Conservation (phyloP, 2,113 vertebrate genomes). For the Bothrops jararaca region DNA sequence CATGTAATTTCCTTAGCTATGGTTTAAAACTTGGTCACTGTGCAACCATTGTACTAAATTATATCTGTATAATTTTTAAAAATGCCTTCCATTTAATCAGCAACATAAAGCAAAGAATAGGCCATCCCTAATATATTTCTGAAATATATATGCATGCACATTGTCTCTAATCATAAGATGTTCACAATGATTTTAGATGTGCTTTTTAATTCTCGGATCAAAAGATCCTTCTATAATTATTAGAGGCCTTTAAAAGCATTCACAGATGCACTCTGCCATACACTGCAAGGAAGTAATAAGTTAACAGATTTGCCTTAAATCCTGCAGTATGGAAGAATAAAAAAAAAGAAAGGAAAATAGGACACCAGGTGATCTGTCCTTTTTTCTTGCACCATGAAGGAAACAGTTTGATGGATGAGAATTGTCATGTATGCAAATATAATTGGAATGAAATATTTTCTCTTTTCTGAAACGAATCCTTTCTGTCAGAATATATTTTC, state of each 20-base stretch:
- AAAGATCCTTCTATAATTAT: neutral
- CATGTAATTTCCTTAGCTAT: slow-evolving; percentile 18
- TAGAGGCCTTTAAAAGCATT: neutral
- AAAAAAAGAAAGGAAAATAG: neutral
- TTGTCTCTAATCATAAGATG: neutral
- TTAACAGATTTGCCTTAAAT: neutral
- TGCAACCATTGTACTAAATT: neutral
- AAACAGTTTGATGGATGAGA: neutral
- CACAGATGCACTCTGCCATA: neutral
- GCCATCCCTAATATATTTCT: neutral
- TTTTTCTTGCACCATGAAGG: neutral
- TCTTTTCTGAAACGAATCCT: neutral
- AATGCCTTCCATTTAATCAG: neutral
- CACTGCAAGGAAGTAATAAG: neutral
- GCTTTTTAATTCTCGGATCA: neutral
- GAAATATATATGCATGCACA: neutral
- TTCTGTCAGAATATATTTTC: neutral
- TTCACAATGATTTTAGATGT: neutral
- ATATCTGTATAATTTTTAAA: no score
- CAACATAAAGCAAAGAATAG: neutral
- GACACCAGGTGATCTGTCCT: neutral
- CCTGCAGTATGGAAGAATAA: neutral
- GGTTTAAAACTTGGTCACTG: neutral
- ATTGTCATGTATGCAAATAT: neutral
- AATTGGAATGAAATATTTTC: neutral